Evolutionary conservation across 2,113 vertebrate species (phyloP).

Genomic region (Peromyscus polionotus): DNA sequence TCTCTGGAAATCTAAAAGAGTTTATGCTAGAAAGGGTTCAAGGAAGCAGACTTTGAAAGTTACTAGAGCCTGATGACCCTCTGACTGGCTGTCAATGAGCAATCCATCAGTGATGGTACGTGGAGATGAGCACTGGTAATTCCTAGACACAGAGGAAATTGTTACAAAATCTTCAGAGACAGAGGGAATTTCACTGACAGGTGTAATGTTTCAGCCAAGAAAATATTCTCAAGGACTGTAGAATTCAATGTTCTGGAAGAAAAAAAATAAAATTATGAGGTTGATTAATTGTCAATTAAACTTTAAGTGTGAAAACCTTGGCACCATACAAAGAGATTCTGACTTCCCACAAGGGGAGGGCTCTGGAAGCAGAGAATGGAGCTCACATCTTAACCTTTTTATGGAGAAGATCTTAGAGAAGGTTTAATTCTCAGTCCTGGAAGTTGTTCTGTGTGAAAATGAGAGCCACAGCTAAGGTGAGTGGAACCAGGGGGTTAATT

Average conservation of each 20-base stretch:
- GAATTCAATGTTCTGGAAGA: background rate
- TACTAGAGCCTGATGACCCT: background rate
- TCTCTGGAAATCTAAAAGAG: background rate
- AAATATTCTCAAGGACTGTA: slow-evolving; percentile 33
- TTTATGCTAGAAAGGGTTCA: background rate
- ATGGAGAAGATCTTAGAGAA: background rate
- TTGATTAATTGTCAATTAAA: slow-evolving; percentile 63
- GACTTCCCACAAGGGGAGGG: background rate
- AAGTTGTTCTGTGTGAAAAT: background rate
- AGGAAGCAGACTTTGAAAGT: slow-evolving; percentile 32
- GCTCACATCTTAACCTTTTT: background rate
- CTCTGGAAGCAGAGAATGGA: background rate
- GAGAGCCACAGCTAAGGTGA: background rate
- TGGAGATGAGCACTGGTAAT: background rate
- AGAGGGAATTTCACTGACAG: slow-evolving; percentile 16
- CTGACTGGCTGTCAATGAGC: background rate
- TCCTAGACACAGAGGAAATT: background rate
- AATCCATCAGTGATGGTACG: background rate
- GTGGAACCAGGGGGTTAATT: background rate
- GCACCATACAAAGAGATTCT: background rate
- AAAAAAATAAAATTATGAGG: slow-evolving; percentile 16
- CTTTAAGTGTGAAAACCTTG: slow-evolving; percentile 34
- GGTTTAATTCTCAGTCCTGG: background rate
- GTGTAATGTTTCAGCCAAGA: slow-evolving; percentile 8
- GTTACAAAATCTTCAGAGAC: background rate